Base-by-base conservation (phyloP, 64 coral and sea anemone species). In the Astreopora myriophthalma region DNA sequence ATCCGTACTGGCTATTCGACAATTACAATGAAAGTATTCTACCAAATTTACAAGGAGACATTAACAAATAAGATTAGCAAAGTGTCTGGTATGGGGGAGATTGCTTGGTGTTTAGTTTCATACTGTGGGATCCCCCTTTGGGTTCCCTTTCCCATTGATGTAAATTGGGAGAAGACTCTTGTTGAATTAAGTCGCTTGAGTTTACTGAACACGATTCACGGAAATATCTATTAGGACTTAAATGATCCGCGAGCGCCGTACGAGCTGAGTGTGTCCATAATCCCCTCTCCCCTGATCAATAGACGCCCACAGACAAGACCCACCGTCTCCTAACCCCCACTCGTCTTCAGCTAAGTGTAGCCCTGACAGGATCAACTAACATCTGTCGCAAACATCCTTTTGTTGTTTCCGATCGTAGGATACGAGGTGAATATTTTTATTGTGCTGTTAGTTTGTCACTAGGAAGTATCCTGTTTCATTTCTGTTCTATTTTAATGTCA, bases 361-460 rank as follows among this genome's bases (percentile, higher is more conserved):
- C 17, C 79, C 34, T 64, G 34, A 83, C 33, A 83, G 58, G 79
- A 83, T 83, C 79, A 65, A 55, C 58, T 83, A 20, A 58, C 79
- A 83, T 83, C 79, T 83, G 79, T 83, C 79, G 79, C 57, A 64
- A 83, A 37, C 57, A 83, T 83, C 19, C 57, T 65, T 83, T 83
- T 83, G 55, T 83, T 83, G 57, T 83, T 37, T 83, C 79, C 79
- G 79, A 30, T 55, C 11, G n/a, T 55, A 19, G 52, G 37, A 31
- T 64, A n/a, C 33, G 48, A 34, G 19, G 79, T 64, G 79, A 83
- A 64, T 38, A 83, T 63, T 37, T 64, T 83, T 64, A 83, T 83
- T 63, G 79, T 64, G 52, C 19, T n/a, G 14, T 83, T 83, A 11
- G 32, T 25, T 64, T 83, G 79, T 83, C 79, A 83, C 17, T 55